Evolutionary conservation across 1,140 invertebrate genomes (phyloP).

Genomic region (Papilio polytes): DNA sequence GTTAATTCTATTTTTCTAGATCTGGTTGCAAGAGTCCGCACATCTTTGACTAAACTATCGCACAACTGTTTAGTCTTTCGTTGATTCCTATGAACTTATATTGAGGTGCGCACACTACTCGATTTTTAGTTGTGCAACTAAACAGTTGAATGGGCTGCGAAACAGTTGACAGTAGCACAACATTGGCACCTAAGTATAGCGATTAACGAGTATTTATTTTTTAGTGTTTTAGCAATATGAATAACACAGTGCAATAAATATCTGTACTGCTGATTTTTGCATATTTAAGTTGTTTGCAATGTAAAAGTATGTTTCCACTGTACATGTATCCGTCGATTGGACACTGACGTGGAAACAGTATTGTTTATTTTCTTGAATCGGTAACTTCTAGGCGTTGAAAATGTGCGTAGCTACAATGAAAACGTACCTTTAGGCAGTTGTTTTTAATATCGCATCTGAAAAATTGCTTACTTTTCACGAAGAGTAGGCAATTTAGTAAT

Average conservation of each 20-base stretch:
- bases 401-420: neutral
- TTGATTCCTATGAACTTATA: too few relatives aligned
- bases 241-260: neutral
- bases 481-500: neutral
- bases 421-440: neutral
- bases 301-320: neutral
- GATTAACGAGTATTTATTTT: neutral
- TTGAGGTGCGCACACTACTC: too few relatives aligned
- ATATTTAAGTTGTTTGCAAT: neutral
- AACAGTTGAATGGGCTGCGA: too few relatives aligned
- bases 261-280: neutral
- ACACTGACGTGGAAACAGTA: neutral
- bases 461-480: neutral
- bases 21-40: neutral
- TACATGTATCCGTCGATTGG: neutral
- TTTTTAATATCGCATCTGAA: neutral
- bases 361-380: neutral
- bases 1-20: neutral
- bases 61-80: too few relatives aligned
- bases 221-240: neutral
- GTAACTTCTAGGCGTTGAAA: neutral
- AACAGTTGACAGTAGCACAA: too few relatives aligned
- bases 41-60: too few relatives aligned
- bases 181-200: neutral
- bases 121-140: too few relatives aligned